Conservation (phyloP, 2,113 vertebrate genomes). For the Hippocampus barbouri region DNA sequence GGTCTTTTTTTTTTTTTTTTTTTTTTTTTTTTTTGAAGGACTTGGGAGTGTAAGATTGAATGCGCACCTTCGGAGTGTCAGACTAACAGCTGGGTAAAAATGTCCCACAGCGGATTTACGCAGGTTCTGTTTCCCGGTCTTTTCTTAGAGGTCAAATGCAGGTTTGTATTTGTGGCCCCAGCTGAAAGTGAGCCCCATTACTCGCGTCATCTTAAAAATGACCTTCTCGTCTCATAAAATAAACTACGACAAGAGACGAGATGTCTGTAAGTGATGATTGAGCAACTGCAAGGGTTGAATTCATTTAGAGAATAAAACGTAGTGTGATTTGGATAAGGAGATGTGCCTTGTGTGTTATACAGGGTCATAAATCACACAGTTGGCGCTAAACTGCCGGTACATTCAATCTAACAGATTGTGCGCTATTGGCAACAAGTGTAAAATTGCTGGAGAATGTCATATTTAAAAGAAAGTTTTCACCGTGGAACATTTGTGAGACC, state of each 20-base stretch:
- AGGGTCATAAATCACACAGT: neutral
- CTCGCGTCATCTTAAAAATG: conserved; percentile 13
- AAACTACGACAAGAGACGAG: neutral
- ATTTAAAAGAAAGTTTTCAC: too few species aligned
- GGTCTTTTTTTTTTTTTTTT: neutral
- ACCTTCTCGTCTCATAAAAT: conserved; percentile 21
- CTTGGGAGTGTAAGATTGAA: conserved; percentile 1
- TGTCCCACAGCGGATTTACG: conserved; percentile 36
- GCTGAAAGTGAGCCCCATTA: conserved; percentile 20
- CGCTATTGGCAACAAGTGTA: too few species aligned
- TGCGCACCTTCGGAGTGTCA: conserved; percentile 6
- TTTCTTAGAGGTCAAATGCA: conserved; percentile 29
- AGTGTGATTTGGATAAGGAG: neutral
- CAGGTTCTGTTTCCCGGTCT: conserved; percentile 53
- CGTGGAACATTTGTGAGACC: too few species aligned
- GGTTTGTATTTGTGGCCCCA: conserved; percentile 31
- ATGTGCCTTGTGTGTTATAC: neutral
- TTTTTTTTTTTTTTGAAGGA: conserved; percentile 1
- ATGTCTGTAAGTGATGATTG: neutral
- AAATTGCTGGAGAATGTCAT: too few species aligned
- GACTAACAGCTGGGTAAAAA: conserved; percentile 16
- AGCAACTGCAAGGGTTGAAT: neutral
- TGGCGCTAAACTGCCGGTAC: too few species aligned
- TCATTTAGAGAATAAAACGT: neutral
- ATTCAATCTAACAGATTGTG: too few species aligned